Evolutionary conservation across 1,140 invertebrate species (phyloP).

Genomic region (Aphelenchoides avenae): DNA sequence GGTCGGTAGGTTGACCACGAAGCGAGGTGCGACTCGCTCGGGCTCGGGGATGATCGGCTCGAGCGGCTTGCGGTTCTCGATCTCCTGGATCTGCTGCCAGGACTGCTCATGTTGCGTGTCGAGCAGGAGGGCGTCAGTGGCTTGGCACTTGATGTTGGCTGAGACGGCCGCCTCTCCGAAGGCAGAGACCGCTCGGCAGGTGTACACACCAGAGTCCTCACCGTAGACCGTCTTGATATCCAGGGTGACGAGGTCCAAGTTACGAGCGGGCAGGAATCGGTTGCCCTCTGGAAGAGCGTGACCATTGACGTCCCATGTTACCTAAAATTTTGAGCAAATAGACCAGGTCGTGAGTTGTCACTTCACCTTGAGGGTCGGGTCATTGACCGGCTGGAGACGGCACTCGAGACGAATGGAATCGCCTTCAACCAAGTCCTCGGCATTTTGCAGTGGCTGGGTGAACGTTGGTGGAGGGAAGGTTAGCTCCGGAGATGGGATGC

Average conservation of each 20-base stretch:
- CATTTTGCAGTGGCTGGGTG: constrained; percentile 46
- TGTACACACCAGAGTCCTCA: constrained; percentile 86
- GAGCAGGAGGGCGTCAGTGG: constrained; percentile 75
- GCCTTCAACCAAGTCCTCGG: constrained; percentile 74
- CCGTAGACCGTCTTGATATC: constrained; percentile 92
- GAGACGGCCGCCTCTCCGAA: constrained; percentile 86
- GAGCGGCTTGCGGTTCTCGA: constrained; percentile 76
- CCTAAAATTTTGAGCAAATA: constrained; percentile 5
- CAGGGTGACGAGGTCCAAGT: constrained; percentile 93
- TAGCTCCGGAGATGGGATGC: constrained; percentile 42
- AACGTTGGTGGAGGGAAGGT: constrained; percentile 51
- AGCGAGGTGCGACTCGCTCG: constrained; percentile 68
- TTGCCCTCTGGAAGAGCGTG: constrained; percentile 62
- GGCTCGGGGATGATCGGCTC: constrained; percentile 58
- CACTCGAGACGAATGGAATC: constrained; percentile 86
- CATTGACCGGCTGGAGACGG: constrained; percentile 61
- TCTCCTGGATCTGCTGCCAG: constrained; percentile 78
- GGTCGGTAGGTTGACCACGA: constrained; percentile 63
- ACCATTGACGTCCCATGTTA: constrained; percentile 78
- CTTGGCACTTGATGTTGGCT: constrained; percentile 74
- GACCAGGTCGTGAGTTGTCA: neutral
- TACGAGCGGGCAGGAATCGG: constrained; percentile 87
- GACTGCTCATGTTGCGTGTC: constrained; percentile 80
- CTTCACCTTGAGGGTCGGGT: constrained; percentile 66
- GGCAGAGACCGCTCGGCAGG: constrained; percentile 83